Conservation (phyloP, 2,113 vertebrate species). For the Alethe castanea region DNA sequence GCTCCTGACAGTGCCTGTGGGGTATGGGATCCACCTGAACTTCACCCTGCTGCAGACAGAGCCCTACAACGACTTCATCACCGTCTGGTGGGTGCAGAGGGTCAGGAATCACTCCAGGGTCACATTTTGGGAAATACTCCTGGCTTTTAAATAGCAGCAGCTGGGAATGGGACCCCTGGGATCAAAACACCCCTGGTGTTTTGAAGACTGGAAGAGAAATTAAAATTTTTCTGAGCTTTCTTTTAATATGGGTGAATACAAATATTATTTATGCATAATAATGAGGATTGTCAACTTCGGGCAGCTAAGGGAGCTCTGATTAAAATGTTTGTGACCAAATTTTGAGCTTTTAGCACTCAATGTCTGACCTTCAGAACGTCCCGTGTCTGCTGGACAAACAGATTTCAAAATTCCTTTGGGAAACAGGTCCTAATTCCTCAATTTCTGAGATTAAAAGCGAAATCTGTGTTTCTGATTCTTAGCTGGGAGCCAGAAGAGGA, state of each 20-base stretch:
- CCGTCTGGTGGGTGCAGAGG: constrained; percentile 83
- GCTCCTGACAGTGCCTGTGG: constrained; percentile 87
- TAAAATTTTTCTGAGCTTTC: not conserved
- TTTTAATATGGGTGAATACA: not conserved
- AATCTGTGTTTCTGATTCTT: rapidly evolving
- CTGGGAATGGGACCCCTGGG: not conserved
- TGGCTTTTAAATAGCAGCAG: not conserved
- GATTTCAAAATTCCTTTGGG: not conserved
- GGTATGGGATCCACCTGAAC: constrained; percentile 90
- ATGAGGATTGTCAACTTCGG: rapidly evolving
- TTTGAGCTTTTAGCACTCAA: not conserved
- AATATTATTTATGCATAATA: not conserved
- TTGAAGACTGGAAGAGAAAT: not conserved
- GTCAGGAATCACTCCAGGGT: rapidly evolving
- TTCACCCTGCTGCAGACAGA: constrained; percentile 93
- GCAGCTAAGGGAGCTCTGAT: not conserved
- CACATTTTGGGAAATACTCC: rapidly evolving
- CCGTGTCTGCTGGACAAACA: not conserved
- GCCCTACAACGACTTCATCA: constrained; percentile 93
- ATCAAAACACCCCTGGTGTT: not conserved
- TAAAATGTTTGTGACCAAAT: not conserved
- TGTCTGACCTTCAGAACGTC: not conserved
- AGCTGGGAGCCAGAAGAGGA: not conserved
- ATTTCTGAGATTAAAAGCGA: not conserved
- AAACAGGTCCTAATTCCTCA: not conserved